phyloP scores from a whole-genome alignment of 2,797 vertebrate genomes.

The Lepus townsendii region DNA sequence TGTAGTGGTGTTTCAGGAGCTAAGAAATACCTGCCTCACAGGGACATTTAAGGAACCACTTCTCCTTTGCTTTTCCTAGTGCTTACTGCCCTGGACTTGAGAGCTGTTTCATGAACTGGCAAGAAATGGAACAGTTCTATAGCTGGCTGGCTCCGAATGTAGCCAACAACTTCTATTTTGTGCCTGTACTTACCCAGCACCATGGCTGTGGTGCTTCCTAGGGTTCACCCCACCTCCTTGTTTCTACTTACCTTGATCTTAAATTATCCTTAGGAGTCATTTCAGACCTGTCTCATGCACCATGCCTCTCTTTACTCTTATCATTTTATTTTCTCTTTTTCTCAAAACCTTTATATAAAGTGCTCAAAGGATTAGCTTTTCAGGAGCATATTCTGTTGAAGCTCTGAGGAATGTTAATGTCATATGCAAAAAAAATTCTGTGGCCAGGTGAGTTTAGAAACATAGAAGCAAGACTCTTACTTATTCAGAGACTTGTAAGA shows the following conservation, averaged over 20 bases:
- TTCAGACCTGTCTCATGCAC: background rate
- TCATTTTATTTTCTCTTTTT: background rate
- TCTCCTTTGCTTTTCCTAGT: background rate
- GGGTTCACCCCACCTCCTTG: background rate
- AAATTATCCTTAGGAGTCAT: background rate
- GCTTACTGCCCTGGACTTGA: background rate
- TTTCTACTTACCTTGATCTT: background rate
- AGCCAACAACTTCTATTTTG: background rate
- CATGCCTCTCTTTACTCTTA: background rate
- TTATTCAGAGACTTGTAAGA: background rate
- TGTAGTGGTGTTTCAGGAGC: background rate
- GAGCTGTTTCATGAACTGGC: background rate
- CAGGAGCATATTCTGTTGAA: background rate
- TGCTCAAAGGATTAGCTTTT: background rate
- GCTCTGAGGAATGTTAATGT: background rate
- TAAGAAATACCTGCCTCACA: background rate
- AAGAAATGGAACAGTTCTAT: background rate
- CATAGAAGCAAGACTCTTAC: background rate
- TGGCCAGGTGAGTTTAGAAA: background rate
- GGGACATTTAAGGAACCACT: background rate
- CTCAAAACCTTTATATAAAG: background rate
- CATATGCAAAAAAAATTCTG: background rate
- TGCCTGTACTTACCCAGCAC: background rate
- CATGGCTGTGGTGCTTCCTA: background rate
- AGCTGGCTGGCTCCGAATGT: background rate